Evolutionary conservation across 2,113 vertebrate genomes (phyloP), one percentile per base, ranked within the genome.

Genomic region (Emydocephalus ijimae): DNA sequence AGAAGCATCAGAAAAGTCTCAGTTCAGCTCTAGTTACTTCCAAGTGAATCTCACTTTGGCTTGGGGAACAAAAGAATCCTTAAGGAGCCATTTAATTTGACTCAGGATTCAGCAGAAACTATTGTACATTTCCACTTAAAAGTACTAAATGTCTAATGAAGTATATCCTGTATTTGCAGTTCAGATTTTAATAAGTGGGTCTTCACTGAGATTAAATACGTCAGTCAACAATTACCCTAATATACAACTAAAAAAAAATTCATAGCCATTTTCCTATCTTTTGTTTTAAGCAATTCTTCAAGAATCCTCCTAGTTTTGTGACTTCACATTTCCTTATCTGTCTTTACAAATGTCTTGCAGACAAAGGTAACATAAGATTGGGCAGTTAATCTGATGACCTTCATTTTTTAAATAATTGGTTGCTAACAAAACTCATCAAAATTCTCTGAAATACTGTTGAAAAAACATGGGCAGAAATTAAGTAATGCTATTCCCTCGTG

Each of bases 341-440:
- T n/a, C 85, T 0, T 0, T 0, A 4, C 0, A 18, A 21, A 5
- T 56, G 39, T 48, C 52, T 90, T 48, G 14, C 26, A 12, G 2
- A 61, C 1, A n/a, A n/a, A 0, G 89, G 2, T 57, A 24, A 45
- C 14, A 0, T 0, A 91, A 34, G 24, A 92, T 90, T 18, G 29
- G 26, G 43, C 87, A 94, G 11, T 5, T 29, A 85, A 50, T 39
- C 12, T 23, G 43, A 34, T 48, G 14, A 24, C 15, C 52, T 54
- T 89, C 39, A 26, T 26, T 39, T 29, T 50, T 55, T 88, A 88
- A 93, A 54, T 10, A 90, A 56, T 18, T 81, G 0, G 18, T 64
- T 85, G 34, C 85, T 43, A 69, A 2, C 8, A 0, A 43, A 11
- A 54, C n/a, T 12, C 48, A 69, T 29, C 89, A 50, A 69, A 50